phyloP scores from a whole-genome alignment of 2,888 invertebrate species.

The Diarsia mendica region DNA sequence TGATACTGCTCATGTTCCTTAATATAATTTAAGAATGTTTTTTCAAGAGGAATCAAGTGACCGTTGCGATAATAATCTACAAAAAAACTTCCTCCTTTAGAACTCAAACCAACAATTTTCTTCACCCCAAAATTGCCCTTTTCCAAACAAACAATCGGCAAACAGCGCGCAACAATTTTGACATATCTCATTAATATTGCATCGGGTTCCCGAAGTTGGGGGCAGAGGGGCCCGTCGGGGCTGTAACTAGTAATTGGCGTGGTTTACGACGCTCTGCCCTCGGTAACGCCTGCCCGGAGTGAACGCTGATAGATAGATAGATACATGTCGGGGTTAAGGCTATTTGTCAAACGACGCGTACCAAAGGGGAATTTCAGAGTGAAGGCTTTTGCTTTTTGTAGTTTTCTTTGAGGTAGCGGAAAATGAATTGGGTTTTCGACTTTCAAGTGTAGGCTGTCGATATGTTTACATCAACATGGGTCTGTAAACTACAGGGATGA shows the following conservation, averaged over 20 bases:
- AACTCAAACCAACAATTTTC: not conserved
- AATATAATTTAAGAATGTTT: not conserved
- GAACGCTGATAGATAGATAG: slow-evolving; percentile 52
- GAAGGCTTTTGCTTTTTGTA: slow-evolving; percentile 25
- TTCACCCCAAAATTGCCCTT: slow-evolving; percentile 23
- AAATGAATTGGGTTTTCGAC: not conserved
- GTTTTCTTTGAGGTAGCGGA: not conserved
- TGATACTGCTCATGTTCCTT: not conserved
- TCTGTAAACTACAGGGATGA: not conserved
- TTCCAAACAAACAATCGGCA: slow-evolving; percentile 38
- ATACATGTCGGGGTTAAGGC: slow-evolving; percentile 53
- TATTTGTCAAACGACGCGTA: slow-evolving; percentile 36
- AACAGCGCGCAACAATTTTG: slow-evolving; percentile 50
- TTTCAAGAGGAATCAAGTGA: not conserved
- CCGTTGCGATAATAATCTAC: not conserved
- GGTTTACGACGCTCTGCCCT: slow-evolving; percentile 69
- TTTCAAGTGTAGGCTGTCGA: not conserved
- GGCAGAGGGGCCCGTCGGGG: slow-evolving; percentile 45
- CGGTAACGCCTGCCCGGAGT: slow-evolving; percentile 24
- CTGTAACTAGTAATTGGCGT: slow-evolving; percentile 72
- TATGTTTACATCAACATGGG: no score
- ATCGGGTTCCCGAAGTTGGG: slow-evolving; percentile 22
- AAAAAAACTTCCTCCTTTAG: not conserved
- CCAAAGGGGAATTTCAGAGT: slow-evolving; percentile 14
- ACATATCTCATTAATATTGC: slow-evolving; percentile 57